Evolutionary conservation across 2,888 invertebrate species (phyloP), one percentile per base, ranked within the genome.

Genomic region (Sinodicranocentrus sp.): DNA sequence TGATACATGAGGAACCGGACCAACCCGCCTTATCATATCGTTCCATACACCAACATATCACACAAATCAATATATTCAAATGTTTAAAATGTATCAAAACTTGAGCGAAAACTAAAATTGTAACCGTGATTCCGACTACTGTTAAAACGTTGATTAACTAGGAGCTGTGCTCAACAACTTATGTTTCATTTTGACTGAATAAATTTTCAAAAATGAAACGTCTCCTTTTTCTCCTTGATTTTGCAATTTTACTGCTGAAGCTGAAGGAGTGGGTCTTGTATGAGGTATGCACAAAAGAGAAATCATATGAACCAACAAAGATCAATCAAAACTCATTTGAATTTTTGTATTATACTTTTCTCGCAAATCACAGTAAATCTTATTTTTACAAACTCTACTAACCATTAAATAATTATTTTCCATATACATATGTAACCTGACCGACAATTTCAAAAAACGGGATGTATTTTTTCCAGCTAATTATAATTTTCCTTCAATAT

Each of bases 301-400:
- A 39, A 39, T 39, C 6, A 39, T 13, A 39, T 39, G 39, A 13
- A 6, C 39, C 39, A 39, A 13, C 59, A 71, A 79, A 70, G 15
- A 67, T 23, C 15, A n/a, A n/a, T n/a, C n/a, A n/a, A n/a, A n/a
- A n/a, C n/a, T n/a, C n/a, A n/a, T n/a, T n/a, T n/a, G n/a, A 44
- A 1, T 63, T 39, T 39, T 39, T 13, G 8, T 67, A n/a, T 67
- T 44, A 67, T 44, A 44, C 17, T 33, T 43, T 82, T 75, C 68
- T 82, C 75, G 59, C 59, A 82, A 82, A 82, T 82, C 82, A 82
- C 82, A 82, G 82, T 73, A 82, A 82, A 82, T 75, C 67, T 73
- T 80, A 80, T 67, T n/a, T n/a, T 73, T 79, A 73, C 67, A 73
- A 82, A 82, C 52, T 73, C 65, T 68, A 72, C 80, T 73, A 72